Evolutionary conservation across 2,113 vertebrate species (phyloP).

Genomic region (Gobiocypris rarus): DNA sequence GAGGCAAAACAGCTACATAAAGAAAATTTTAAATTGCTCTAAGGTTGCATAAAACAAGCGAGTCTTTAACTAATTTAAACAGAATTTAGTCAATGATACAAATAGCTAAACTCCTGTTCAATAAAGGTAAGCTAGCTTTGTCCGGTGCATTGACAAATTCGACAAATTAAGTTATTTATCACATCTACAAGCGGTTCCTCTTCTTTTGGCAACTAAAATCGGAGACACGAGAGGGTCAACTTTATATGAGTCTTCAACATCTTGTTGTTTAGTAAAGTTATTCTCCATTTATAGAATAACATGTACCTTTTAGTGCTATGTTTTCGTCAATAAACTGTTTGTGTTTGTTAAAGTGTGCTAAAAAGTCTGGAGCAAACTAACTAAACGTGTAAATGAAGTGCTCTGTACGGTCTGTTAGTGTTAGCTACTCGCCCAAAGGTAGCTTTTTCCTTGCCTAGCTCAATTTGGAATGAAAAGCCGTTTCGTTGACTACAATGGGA

Average conservation of each 20-base stretch:
- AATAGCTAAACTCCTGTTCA: neutral
- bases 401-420: constrained; percentile 61
- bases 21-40: neutral
- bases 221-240: neutral
- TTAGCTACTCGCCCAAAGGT: constrained; percentile 62
- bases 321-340: neutral
- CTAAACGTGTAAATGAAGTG: constrained; percentile 69
- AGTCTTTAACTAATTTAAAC: neutral
- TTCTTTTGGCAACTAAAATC: neutral
- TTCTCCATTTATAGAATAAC: neutral
- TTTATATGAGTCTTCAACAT: neutral
- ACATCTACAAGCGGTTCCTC: neutral
- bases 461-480: constrained; percentile 85
- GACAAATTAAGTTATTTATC: neutral
- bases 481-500: constrained; percentile 87
- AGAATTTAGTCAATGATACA: neutral
- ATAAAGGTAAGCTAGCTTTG: too few relatives aligned
- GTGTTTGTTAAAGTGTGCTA: neutral
- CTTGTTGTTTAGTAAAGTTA: neutral
- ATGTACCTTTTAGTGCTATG: neutral
- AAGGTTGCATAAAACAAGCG: too few relatives aligned
- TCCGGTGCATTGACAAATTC: neutral
- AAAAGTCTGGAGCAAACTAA: neutral
- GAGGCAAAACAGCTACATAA: neutral
- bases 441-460: constrained; percentile 76